Conservation (phyloP, 2,888 invertebrate species). For the Encarsia formosa region DNA sequence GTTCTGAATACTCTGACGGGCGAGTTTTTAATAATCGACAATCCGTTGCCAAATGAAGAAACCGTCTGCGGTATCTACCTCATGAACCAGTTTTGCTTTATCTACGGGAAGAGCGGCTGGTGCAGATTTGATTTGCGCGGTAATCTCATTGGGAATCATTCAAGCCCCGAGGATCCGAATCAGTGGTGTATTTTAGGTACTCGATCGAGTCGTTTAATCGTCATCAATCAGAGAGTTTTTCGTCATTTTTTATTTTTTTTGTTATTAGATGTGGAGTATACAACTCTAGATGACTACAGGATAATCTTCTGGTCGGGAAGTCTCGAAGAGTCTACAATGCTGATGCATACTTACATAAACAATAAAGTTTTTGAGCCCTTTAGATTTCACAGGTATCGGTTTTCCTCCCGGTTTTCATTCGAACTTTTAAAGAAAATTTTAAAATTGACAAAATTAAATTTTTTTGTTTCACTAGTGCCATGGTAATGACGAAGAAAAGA, state of each 20-base stretch:
- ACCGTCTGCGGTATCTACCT: conserved; percentile 64
- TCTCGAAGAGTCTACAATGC: conserved; percentile 70
- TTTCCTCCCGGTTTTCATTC: too few species aligned
- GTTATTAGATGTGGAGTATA: conserved; percentile 65
- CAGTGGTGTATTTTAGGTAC: conserved; percentile 75
- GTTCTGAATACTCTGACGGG: conserved; percentile 90
- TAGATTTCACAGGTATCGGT: conserved; percentile 57
- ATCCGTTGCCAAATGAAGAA: conserved; percentile 70
- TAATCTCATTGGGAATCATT: conserved; percentile 61
- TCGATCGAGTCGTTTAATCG: too few species aligned
- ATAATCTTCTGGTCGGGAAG: conserved; percentile 79
- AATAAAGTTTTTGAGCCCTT: conserved; percentile 57
- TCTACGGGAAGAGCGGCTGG: conserved; percentile 75
- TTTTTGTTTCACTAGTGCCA: conserved; percentile 53
- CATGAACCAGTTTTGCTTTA: conserved; percentile 68
- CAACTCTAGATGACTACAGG: conserved; percentile 64
- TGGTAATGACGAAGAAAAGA: conserved; percentile 67
- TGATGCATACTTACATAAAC: conserved; percentile 61
- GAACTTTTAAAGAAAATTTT: background rate
- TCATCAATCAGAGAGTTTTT: too few species aligned
- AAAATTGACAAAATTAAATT: too few species aligned
- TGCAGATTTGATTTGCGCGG: conserved; percentile 75
- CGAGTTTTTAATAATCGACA: conserved; percentile 82
- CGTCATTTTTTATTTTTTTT: conserved; percentile 27
- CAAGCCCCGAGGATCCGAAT: conserved; percentile 56